Evolutionary conservation across 2,113 vertebrate genomes (phyloP), one percentile per base, ranked within the genome.

Genomic region (Crotophaga sulcirostris): DNA sequence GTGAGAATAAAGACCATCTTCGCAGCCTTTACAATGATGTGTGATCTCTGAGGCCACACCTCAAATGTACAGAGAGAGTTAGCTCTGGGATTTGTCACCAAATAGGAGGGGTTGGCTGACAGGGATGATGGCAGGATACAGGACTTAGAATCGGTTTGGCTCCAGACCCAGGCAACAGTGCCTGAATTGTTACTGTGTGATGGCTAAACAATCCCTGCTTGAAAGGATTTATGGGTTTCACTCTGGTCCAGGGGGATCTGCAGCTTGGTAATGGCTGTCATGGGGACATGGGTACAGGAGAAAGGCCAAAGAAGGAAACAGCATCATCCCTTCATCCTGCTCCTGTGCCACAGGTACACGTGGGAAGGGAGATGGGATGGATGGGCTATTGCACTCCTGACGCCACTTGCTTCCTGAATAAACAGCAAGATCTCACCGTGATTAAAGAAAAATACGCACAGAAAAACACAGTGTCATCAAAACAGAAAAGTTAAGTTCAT

Each of bases 401-500:
- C 9, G 42, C 74, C 64, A 18, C 68, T 80, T 28, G 8, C 86
- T 89, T 94, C 90, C 85, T 92, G 93, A 86, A 45, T 54, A 92
- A 93, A 90, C 75, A 95, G 59, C 83, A 55, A 93, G 83, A 92
- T 90, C 55, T 83, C 64, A 28, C 64, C 2, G 36, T 81, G 90
- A 94, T 80, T 93, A 90, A 90, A 93, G 67, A 93, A 86, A 94
- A 93, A 86, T 59, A 89, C 42, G 31, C 10, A 11, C 59, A 67
- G 68, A 76, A 78, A 69, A 58, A 14, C 6, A 4, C 52, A 85
- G 38, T 90, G 47, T 92, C 76, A 84, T 87, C 84, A 78, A 78
- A 96, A 87, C 52, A 85, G 67, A 91, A 63, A 79, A 91, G 77
- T 76, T 45, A 88, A 88, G 55, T 85, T 95, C 89, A 91, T 62